Percentiles rank a stretch among this genome's conserved stretches.
Evolutionary conservation across 1,140 invertebrate species (phyloP).

Genomic region (Euura lappo): DNA sequence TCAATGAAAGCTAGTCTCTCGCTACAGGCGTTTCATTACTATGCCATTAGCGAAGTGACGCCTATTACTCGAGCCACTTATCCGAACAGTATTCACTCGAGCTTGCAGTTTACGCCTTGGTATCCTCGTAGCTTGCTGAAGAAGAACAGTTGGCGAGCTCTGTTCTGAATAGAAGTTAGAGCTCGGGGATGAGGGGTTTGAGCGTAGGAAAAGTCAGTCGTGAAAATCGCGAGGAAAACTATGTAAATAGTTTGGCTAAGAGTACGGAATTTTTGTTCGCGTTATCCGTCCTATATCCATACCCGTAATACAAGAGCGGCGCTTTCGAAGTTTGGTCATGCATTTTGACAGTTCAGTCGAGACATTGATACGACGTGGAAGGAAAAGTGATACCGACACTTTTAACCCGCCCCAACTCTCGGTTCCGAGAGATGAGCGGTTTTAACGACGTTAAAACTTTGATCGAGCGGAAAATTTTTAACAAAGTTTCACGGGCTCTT

Average conservation of each 20-base stretch:
- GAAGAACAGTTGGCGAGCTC: neutral
- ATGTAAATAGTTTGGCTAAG: neutral
- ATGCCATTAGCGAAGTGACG: neutral
- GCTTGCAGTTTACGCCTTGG: neutral
- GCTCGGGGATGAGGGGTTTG: neutral
- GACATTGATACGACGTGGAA: slow-evolving; percentile 1
- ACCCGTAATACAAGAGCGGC: neutral
- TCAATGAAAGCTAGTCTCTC: too few species aligned
- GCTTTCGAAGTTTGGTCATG: neutral
- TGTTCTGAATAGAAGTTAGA: neutral
- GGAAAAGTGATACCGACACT: neutral
- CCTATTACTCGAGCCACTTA: neutral
- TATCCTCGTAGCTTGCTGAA: too few species aligned
- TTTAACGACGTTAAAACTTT: too few species aligned
- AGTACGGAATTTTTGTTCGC: neutral
- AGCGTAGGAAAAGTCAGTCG: neutral
- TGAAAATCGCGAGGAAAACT: neutral
- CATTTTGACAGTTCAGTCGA: slow-evolving; percentile 1
- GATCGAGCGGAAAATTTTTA: too few species aligned
- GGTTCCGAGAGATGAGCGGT: too few species aligned
- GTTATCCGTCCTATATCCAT: slow-evolving; percentile 10
- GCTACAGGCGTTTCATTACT: too few species aligned
- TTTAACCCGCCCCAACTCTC: neutral
- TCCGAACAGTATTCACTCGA: neutral
- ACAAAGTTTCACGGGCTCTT: too few species aligned